Conservation (phyloP, 1,140 invertebrate species). For the Danaus plexippus region DNA sequence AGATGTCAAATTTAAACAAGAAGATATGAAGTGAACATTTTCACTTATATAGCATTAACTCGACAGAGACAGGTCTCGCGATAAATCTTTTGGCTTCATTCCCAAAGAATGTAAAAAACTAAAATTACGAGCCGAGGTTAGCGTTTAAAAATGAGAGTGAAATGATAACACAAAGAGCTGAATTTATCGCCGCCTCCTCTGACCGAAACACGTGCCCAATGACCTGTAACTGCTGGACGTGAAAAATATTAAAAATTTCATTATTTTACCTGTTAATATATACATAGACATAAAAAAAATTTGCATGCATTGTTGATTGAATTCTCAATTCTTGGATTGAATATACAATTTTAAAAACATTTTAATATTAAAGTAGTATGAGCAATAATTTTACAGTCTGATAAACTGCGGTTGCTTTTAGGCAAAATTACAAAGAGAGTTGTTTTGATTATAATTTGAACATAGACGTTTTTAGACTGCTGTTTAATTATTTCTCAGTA, state of each 20-base stretch:
- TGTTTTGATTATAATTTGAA: too few relatives aligned
- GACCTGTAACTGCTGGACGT: slow-evolving; percentile 20
- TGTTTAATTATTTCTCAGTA: too few relatives aligned
- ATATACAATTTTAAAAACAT: too few relatives aligned
- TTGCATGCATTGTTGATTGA: too few relatives aligned
- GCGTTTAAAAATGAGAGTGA: slow-evolving; percentile 34
- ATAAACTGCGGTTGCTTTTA: too few relatives aligned
- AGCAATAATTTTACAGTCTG: too few relatives aligned
- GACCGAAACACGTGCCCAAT: slow-evolving; percentile 40
- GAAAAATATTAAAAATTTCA: background rate
- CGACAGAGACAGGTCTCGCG: slow-evolving; percentile 10
- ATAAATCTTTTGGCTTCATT: slow-evolving; percentile 22
- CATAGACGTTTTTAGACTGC: too few relatives aligned
- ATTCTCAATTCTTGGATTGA: too few relatives aligned
- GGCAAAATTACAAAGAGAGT: too few relatives aligned
- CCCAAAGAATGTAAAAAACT: slow-evolving; percentile 22
- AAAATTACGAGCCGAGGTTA: slow-evolving; percentile 22
- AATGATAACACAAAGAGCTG: slow-evolving; percentile 51
- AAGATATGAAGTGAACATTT: slow-evolving; percentile 5
- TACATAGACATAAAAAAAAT: too few relatives aligned
- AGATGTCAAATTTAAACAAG: background rate
- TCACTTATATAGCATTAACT: background rate
- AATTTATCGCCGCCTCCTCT: slow-evolving; percentile 55
- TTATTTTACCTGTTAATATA: too few relatives aligned
- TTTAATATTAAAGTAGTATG: too few relatives aligned